Evolutionary conservation across 1,140 invertebrate species (phyloP).

Genomic region (Drosophila athabasca): DNA sequence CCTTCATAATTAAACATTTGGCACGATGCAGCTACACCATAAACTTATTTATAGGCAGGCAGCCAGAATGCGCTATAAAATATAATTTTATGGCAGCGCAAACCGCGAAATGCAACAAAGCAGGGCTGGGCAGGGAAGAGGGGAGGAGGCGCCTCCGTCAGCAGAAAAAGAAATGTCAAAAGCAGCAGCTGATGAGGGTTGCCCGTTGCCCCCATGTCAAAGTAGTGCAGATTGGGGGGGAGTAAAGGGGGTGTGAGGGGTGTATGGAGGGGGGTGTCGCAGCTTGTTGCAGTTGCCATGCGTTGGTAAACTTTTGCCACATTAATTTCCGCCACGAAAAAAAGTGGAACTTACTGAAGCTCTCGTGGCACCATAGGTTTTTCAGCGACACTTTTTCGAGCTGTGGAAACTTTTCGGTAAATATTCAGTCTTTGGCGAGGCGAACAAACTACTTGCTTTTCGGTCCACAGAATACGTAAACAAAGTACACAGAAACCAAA

Average conservation of each 20-base stretch:
- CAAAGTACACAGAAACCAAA: no score
- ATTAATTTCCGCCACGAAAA: slow-evolving; percentile 68
- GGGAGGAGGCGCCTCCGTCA: slow-evolving; percentile 8
- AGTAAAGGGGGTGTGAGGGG: neutral
- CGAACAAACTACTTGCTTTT: no score
- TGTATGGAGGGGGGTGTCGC: no score
- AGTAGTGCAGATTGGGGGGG: neutral
- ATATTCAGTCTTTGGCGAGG: no score
- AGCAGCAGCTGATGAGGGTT: slow-evolving; percentile 35
- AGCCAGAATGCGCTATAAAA: slow-evolving; percentile 67
- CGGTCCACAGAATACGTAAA: no score
- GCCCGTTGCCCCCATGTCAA: slow-evolving; percentile 22
- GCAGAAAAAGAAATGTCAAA: slow-evolving; percentile 52
- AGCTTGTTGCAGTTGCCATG: slow-evolving; percentile 37
- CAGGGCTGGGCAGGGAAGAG: neutral
- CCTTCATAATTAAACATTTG: slow-evolving; percentile 70
- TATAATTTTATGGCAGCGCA: slow-evolving; percentile 69
- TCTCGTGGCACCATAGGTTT: no score
- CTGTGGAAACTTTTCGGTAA: no score
- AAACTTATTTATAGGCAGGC: slow-evolving; percentile 69
- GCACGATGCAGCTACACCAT: slow-evolving; percentile 28
- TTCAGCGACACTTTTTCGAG: no score
- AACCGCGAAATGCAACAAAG: slow-evolving; percentile 60
- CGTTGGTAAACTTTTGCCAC: slow-evolving; percentile 68
- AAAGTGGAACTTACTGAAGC: neutral